Conservation (phyloP, 2,888 invertebrate species). For the Rotaria macrura region DNA sequence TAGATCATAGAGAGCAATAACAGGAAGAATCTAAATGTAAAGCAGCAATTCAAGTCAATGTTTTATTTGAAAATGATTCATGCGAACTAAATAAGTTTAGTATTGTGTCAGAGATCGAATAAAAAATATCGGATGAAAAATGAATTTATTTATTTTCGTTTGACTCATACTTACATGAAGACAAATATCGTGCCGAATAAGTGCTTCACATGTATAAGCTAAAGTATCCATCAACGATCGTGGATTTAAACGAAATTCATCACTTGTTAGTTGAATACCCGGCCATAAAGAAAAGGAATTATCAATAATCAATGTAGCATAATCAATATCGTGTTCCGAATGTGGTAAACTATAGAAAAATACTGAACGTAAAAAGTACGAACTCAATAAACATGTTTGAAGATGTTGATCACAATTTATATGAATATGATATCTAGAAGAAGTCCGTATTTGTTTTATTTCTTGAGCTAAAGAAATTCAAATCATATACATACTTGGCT, state of each 20-base stretch:
- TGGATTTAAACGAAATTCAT: constrained; percentile 45
- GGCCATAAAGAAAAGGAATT: constrained; percentile 41
- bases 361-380: constrained; percentile 40
- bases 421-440: constrained; percentile 44
- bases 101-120: no score
- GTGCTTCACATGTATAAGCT: constrained; percentile 45
- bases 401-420: constrained; percentile 44
- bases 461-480: background rate
- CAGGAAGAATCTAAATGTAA: constrained; percentile 46
- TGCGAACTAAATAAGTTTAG: no score
- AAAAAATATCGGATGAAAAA: no score
- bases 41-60: no score
- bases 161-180: constrained; percentile 42
- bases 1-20: constrained; percentile 45
- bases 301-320: constrained; percentile 47
- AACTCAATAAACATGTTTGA: constrained; percentile 47
- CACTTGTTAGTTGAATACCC: constrained; percentile 45
- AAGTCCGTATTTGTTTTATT: no score
- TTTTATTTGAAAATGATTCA: no score
- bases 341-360: constrained; percentile 47
- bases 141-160: background rate
- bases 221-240: constrained; percentile 43
- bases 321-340: constrained; percentile 46
- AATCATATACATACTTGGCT: constrained; percentile 42
- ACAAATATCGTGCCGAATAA: constrained; percentile 43